These are phyloP conservation scores for Ataeniobius toweri DNA, from an alignment of 2,797 vertebrate species.

Conservation along the genomic window DNA sequence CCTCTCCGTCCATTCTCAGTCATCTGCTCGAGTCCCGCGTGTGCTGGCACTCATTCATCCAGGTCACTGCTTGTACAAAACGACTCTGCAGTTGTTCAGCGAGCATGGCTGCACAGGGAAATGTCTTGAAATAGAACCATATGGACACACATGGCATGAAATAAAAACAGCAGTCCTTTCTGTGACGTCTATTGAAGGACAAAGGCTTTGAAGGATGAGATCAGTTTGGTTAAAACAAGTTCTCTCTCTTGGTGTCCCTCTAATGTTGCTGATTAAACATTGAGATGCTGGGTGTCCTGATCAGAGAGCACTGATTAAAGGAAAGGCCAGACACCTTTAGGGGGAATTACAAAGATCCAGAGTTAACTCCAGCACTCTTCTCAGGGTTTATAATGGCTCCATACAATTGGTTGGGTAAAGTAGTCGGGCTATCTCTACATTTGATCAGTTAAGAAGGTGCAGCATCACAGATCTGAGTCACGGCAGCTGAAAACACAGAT, in stretches of 20 bases:
- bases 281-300: conserved; percentile 33
- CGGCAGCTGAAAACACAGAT: conserved; percentile 58
- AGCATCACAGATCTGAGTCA: conserved; percentile 63
- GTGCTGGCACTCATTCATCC: conserved; percentile 31
- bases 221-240: conserved; percentile 31
- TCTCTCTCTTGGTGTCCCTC: conserved; percentile 15
- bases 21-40: conserved; percentile 27
- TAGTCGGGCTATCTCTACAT: conserved; percentile 42
- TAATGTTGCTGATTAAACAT: conserved; percentile 48
- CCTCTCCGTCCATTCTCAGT: conserved; percentile 19
- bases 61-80: conserved; percentile 33
- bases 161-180: conserved; percentile 2
- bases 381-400: conserved; percentile 39
- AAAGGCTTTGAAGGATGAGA: conserved; percentile 26
- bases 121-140: conserved; percentile 16
- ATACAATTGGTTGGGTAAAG: conserved; percentile 44
- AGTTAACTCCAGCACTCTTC: conserved; percentile 32
- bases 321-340: conserved; percentile 50
- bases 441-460: conserved; percentile 54
- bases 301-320: conserved; percentile 43
- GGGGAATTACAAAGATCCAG: conserved; percentile 43
- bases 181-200: conserved; percentile 17
- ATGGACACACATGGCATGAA: conserved; percentile 1
- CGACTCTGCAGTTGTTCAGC: conserved; percentile 13
- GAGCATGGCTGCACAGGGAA: conserved; percentile 14